phyloP scores from a whole-genome alignment of 2,888 invertebrate species.

The Pollenia angustigena region DNA sequence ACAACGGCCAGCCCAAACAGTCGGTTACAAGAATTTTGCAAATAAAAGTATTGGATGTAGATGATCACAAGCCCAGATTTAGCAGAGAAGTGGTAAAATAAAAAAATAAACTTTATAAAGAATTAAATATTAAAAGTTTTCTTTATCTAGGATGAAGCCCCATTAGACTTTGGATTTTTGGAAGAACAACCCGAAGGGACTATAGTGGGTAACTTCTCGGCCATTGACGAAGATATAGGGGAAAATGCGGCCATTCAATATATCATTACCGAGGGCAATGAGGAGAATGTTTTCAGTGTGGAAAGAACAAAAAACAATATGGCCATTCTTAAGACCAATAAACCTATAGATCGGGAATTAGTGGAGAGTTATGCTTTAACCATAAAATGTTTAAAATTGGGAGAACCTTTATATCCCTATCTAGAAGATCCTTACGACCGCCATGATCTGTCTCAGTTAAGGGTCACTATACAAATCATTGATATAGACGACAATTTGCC shows the following conservation, averaged over 20 bases:
- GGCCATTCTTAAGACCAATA: conserved; percentile 87
- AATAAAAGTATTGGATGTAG: conserved; percentile 89
- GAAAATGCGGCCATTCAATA: conserved; percentile 91
- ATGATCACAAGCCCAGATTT: conserved; percentile 92
- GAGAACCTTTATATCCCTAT: conserved; percentile 83
- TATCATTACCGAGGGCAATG: conserved; percentile 90
- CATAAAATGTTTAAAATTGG: conserved; percentile 88
- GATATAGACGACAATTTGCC: conserved; percentile 92
- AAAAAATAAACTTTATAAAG: neutral
- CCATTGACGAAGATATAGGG: conserved; percentile 90
- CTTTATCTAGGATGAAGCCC: conserved; percentile 86
- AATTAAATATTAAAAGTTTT: neutral
- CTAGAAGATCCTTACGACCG: conserved; percentile 86
- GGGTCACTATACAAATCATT: conserved; percentile 87
- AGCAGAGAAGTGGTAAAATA: conserved; percentile 84
- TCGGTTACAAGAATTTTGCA: conserved; percentile 89
- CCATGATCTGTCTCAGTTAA: conserved; percentile 89
- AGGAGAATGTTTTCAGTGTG: conserved; percentile 87
- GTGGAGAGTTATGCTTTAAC: conserved; percentile 87
- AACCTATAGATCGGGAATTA: conserved; percentile 88
- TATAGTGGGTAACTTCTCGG: conserved; percentile 88
- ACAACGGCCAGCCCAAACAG: conserved; percentile 91
- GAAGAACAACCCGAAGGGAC: conserved; percentile 89
- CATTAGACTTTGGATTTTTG: conserved; percentile 86
- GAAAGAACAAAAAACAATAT: conserved; percentile 87